Evolutionary conservation across 2,888 invertebrate genomes (phyloP), one percentile per base, ranked within the genome.

Genomic region (Lacanobia wlatinum): DNA sequence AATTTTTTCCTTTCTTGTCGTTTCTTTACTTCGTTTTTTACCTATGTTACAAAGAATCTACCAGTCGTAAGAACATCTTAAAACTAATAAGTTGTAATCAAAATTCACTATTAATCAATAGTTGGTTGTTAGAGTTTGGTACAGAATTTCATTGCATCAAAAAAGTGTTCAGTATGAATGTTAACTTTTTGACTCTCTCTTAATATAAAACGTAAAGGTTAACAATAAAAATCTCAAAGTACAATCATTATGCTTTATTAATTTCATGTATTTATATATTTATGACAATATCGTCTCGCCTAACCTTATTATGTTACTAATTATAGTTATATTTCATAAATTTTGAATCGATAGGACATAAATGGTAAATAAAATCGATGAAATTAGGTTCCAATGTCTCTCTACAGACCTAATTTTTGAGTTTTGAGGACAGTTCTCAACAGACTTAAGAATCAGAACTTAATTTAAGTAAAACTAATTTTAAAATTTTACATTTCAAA

Each of bases 241-340:
- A 96, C 96, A 96, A 96, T 96, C 95, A 96, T 96, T 96, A 96
- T 96, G 96, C 96, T 96, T 96, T 96, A 96, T 96, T 96, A 96
- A 96, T 96, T 96, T 96, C 95, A 96, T 96, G 96, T 96, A 96
- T 96, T 96, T 96, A 96, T 96, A 96, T 96, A 96, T 96, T 96
- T 96, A 96, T 96, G 96, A 96, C 96, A 96, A 96, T 96, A 96
- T 95, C 96, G 96, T 96, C 96, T 96, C 96, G 94, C 94, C 96
- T 96, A 96, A 96, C 94, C 95, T 95, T 96, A 96, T 95, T 93
- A 95, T 93, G 94, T 95, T 95, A 95, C 96, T 96, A 95, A 95
- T 95, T 95, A 95, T 94, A 95, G 94, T 94, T 94, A 95, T 94
- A 94, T 92, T 95, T 93, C 94, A 94, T 96, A 95, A 96, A 95